phyloP scores from a whole-genome alignment of 2,797 vertebrate genomes.

The Euphonia xanthogaster region DNA sequence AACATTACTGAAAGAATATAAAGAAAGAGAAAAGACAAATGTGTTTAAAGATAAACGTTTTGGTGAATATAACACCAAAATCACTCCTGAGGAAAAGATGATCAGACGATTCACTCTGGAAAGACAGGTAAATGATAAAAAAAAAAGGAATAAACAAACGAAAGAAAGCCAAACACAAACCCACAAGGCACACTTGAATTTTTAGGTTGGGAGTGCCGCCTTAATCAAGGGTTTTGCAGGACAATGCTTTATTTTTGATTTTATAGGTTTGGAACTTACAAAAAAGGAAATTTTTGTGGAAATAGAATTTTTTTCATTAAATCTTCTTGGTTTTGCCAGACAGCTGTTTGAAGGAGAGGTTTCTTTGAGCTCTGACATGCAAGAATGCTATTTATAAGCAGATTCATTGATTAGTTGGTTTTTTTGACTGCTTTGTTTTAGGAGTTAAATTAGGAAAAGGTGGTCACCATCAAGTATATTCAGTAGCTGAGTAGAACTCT shows the following conservation, averaged over 20 bases:
- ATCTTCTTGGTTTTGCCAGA: neutral
- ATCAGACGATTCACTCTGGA: constrained; percentile 90
- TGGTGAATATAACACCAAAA: constrained; percentile 87
- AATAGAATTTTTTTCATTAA: neutral
- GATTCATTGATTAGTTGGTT: neutral
- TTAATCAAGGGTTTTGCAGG: neutral
- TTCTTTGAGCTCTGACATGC: neutral
- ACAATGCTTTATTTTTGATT: neutral
- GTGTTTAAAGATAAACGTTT: constrained; percentile 89
- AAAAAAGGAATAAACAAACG: neutral
- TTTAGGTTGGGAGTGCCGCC: rapidly evolving
- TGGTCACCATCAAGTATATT: neutral
- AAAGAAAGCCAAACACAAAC: neutral
- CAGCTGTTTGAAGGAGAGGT: neutral
- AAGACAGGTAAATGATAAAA: constrained; percentile 83
- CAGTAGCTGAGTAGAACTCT: neutral
- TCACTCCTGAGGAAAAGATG: constrained; percentile 93
- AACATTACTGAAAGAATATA: constrained; percentile 92
- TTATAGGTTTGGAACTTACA: neutral
- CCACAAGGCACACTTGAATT: neutral
- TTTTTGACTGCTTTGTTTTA: neutral
- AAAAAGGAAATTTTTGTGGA: neutral
- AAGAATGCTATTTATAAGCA: neutral
- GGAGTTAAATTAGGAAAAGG: neutral
- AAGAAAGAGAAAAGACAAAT: constrained; percentile 84